These are phyloP conservation scores for Thaleichthys pacificus DNA, from an alignment of 2,797 vertebrate genomes.

Conservation along the genomic window DNA sequence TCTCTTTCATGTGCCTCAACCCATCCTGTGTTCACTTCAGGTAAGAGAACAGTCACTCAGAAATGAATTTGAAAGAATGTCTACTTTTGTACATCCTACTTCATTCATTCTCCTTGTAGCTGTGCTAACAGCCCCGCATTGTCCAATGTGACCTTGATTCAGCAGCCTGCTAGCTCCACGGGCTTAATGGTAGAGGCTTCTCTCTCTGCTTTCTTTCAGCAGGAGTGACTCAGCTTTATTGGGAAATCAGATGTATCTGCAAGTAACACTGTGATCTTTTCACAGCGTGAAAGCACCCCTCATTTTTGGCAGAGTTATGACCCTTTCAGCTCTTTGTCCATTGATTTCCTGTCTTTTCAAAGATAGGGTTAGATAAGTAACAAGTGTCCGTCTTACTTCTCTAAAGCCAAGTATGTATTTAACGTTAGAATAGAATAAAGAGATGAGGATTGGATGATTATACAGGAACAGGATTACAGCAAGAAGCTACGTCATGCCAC, in stretches of 20 bases:
- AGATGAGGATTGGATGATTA: no score
- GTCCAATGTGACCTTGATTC: background rate
- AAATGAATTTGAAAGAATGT: background rate
- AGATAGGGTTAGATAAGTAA: background rate
- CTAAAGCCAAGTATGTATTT: no score
- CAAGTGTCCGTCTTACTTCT: no score
- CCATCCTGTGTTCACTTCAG: conserved; percentile 37
- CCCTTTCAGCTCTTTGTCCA: background rate
- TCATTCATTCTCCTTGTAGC: no score
- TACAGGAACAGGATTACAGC: no score
- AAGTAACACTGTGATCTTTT: background rate
- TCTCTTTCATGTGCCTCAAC: conserved; percentile 51
- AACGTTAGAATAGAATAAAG: no score
- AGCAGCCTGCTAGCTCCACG: background rate
- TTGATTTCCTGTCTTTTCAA: background rate
- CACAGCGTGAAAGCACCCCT: background rate
- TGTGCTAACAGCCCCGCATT: background rate
- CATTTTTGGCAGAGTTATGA: background rate
- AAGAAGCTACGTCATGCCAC: no score
- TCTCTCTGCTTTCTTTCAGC: background rate
- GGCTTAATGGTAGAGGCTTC: background rate
- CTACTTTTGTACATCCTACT: background rate
- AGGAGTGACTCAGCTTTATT: background rate
- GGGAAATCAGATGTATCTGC: background rate
- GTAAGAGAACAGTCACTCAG: conserved; percentile 41